Conservation (phyloP, 1,140 invertebrate species). For the Drosophila subobscura region DNA sequence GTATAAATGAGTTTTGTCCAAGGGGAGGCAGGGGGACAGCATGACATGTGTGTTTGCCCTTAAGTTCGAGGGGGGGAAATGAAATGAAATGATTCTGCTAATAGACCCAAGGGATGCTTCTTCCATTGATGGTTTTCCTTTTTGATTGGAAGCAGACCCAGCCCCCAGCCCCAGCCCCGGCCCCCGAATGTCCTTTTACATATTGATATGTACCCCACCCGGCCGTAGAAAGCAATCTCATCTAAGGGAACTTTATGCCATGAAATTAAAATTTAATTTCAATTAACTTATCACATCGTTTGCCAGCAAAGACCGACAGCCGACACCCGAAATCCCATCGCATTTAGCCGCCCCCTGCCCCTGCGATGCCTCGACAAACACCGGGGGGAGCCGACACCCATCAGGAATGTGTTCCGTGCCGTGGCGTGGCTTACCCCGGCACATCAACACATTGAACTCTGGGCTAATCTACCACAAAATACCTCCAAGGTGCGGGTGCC, state of each 20-base stretch:
- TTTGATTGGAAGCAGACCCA: constrained; percentile 38
- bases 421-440: constrained; percentile 1
- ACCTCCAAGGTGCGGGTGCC: constrained; percentile 1
- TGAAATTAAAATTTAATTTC: constrained; percentile 64
- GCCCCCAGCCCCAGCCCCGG: neutral
- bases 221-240: constrained; percentile 37
- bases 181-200: constrained; percentile 28
- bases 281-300: constrained; percentile 63
- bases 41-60: constrained; percentile 52
- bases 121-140: constrained; percentile 1
- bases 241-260: constrained; percentile 49
- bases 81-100: constrained; percentile 58
- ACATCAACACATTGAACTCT: constrained; percentile 56
- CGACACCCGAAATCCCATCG: constrained; percentile 32
- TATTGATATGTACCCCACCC: constrained; percentile 30
- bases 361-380: no score
- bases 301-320: constrained; percentile 10
- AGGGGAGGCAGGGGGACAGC: constrained; percentile 3
- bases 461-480: constrained; percentile 64
- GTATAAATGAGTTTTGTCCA: constrained; percentile 55
- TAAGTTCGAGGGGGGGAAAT: constrained; percentile 16
- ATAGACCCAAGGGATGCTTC: constrained; percentile 45
- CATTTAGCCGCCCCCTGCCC: neutral
- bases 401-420: neutral
- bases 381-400: constrained; percentile 22